Evolutionary conservation across 2,888 invertebrate genomes (phyloP).

Genomic region (Coelinius sp.): DNA sequence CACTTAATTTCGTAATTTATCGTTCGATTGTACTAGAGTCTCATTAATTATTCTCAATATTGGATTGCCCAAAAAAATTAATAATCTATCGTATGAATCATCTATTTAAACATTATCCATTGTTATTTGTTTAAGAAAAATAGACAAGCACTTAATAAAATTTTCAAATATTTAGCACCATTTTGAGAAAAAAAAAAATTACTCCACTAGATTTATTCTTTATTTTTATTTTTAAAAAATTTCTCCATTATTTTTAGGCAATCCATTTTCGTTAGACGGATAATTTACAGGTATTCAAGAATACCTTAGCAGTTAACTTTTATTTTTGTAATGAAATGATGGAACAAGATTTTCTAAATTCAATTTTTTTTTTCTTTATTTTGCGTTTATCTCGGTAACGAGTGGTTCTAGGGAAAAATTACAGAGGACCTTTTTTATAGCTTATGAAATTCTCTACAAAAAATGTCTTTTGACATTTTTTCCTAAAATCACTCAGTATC

Average conservation of each 20-base stretch:
- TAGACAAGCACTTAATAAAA: constrained; percentile 58
- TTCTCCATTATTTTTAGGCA: constrained; percentile 56
- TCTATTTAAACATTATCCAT: not conserved
- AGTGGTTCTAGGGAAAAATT: not conserved
- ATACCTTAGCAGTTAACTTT: constrained; percentile 64
- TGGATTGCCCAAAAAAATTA: constrained; percentile 61
- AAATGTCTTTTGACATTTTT: not conserved
- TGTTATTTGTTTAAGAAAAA: constrained; percentile 55
- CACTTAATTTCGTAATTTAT: not conserved
- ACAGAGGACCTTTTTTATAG: not conserved
- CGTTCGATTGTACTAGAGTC: constrained; percentile 23
- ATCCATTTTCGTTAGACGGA: constrained; percentile 64
- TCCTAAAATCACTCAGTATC: not conserved
- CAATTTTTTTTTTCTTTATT: not conserved
- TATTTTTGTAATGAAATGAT: constrained; percentile 43
- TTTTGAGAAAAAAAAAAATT: constrained; percentile 45
- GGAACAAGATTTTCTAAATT: not conserved
- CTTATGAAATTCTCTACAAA: not conserved
- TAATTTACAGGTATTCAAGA: constrained; percentile 58
- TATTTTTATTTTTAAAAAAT: constrained; percentile 34
- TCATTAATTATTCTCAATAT: constrained; percentile 41
- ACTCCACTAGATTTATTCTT: constrained; percentile 36
- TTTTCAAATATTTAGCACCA: constrained; percentile 50
- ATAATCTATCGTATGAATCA: not conserved
- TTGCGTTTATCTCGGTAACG: not conserved